Evolutionary conservation across 2,888 invertebrate species (phyloP).

Genomic region (Flabesymbios commensalis): DNA sequence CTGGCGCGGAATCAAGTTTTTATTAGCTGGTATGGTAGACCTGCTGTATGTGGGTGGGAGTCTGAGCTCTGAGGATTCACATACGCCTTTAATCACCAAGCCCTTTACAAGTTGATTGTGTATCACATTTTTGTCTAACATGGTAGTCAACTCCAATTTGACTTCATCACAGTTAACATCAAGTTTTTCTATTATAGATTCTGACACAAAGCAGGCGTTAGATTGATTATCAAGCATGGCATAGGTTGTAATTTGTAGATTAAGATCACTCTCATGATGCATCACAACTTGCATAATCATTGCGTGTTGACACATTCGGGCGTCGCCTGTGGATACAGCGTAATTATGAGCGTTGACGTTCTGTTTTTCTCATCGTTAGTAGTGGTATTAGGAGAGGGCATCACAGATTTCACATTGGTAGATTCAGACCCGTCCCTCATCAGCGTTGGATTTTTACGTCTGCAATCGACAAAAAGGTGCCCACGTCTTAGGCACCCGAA

Average conservation of each 20-base stretch:
- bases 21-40: neutral
- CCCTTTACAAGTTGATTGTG: neutral
- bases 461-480: too few relatives aligned
- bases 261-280: neutral
- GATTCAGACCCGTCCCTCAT: too few relatives aligned
- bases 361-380: too few relatives aligned
- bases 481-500: too few relatives aligned
- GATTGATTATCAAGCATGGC: conserved; percentile 4
- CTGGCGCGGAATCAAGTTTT: neutral
- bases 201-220: neutral
- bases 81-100: neutral
- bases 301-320: too few relatives aligned
- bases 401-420: too few relatives aligned
- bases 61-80: neutral
- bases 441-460: too few relatives aligned
- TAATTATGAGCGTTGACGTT: too few relatives aligned
- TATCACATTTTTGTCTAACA: neutral
- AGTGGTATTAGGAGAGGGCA: too few relatives aligned
- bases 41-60: neutral
- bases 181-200: neutral
- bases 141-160: neutral
- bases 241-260: neutral
- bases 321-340: too few relatives aligned
- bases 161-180: neutral
- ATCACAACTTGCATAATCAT: neutral